Evolutionary conservation across 2,888 invertebrate genomes (phyloP).

Genomic region (Erpobdella octoculata): DNA sequence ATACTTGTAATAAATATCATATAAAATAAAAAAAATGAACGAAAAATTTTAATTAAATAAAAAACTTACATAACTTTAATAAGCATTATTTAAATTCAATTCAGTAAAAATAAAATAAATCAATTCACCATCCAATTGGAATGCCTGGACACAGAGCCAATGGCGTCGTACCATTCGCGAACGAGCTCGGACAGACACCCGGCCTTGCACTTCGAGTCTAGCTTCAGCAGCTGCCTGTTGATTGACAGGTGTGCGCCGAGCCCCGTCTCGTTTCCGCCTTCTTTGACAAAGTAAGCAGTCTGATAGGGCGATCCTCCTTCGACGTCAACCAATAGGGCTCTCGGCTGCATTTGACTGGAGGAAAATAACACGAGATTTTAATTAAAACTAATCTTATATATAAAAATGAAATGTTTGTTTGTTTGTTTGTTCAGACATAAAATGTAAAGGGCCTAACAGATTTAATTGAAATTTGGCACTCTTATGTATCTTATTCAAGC

Average conservation of each 20-base stretch:
- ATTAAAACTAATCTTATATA: background rate
- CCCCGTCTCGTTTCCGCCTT: slow-evolving; percentile 53
- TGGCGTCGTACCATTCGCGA: slow-evolving; percentile 39
- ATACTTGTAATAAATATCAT: background rate
- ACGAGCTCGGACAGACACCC: slow-evolving; percentile 40
- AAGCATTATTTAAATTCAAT: too few species aligned
- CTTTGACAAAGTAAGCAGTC: slow-evolving; percentile 36
- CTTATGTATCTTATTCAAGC: too few species aligned
- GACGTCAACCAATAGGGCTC: slow-evolving; percentile 41
- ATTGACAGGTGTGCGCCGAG: slow-evolving; percentile 51
- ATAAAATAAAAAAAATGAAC: too few species aligned
- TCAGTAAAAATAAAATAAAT: background rate
- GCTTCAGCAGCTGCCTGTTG: slow-evolving; percentile 40
- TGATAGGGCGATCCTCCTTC: slow-evolving; percentile 23
- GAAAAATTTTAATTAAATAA: too few species aligned
- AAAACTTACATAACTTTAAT: background rate
- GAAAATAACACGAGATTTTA: background rate
- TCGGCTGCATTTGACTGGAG: slow-evolving; percentile 25
- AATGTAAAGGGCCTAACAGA: too few species aligned
- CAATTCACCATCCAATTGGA: slow-evolving; percentile 46
- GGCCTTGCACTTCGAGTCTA: slow-evolving; percentile 39
- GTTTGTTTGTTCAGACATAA: too few species aligned
- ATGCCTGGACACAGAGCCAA: slow-evolving; percentile 39
- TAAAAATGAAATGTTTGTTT: too few species aligned
- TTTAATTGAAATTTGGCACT: too few species aligned